Base-by-base conservation (phyloP, 2,797 vertebrate genomes). In the Sebastes iracundus region DNA sequence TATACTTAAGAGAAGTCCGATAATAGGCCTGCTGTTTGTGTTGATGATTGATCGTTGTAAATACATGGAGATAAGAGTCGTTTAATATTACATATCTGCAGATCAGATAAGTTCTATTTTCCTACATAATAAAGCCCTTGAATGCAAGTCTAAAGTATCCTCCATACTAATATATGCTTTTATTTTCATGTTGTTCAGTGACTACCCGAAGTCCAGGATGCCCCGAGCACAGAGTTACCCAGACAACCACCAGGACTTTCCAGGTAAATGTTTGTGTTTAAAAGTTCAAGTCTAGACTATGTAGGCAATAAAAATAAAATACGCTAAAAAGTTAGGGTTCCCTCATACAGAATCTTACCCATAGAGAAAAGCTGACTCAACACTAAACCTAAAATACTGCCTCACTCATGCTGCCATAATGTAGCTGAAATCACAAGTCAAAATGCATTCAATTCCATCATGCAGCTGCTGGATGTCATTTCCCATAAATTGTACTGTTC, bases 211-310 rank as follows among this genome's bases (percentile, higher is more conserved):
- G 87, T 97, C 97, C 85, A 96, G 98, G 90, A 99, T 99, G 98
- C 99, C 99, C 33, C 94, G 99, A 93, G 98, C 98, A 3, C 97
- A 99, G 95, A 99, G 99, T 88, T 99, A 99, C 94, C 99, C 98
- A 9, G 98, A 99, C 96, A 99, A 99, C 95, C 98, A 99, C 92
- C 98, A 99, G 93, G 98, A 99, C 87, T 99, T 98, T 79, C 96
- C 97, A 94, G 98, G 98, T 99, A 83, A 28, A 4, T 3, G 10
- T 38, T 11, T 64, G 73, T 75, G 30, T n/a, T 8, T 27, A 2
- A 42, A 59, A n/a, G 18, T 3, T n/a, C 14, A 13, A 22, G 6
- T 22, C 23, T 38, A 18, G 23, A 71, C 7, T 42, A 2, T 16
- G 28, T 13, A 30, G 35, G 22, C 16, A 28, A n/a, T 28, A 22